These are phyloP conservation scores for Rhizoglyphus robini DNA, from an alignment of 1,140 invertebrate species.

Conservation along the genomic window DNA sequence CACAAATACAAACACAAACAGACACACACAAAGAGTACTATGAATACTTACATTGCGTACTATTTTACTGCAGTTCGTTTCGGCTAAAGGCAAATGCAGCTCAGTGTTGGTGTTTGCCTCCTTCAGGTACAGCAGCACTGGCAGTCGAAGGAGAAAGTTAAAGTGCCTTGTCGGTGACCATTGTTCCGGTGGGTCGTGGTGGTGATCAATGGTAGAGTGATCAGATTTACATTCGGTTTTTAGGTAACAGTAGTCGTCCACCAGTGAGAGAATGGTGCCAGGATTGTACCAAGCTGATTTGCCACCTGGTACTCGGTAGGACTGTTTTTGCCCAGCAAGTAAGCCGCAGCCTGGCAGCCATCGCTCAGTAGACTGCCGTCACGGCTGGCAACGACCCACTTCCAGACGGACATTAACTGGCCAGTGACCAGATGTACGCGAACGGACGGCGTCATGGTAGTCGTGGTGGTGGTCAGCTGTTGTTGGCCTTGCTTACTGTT, in stretches of 20 bases:
- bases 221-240: not conserved
- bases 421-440: no score
- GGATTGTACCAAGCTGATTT: not conserved
- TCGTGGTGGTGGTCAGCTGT: no score
- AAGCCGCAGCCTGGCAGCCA: no score
- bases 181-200: not conserved
- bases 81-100: no score
- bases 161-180: not conserved
- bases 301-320: not conserved
- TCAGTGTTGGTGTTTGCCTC: not conserved
- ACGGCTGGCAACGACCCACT: no score
- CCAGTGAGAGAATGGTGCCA: not conserved
- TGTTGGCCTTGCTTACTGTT: no score
- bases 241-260: not conserved
- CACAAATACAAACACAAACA: not conserved
- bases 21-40: not conserved
- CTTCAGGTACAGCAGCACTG: not conserved
- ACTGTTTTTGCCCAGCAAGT: not conserved
- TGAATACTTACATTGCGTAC: slow-evolving; percentile 7
- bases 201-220: not conserved
- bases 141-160: not conserved
- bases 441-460: no score
- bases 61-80: not conserved
- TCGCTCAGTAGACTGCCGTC: no score
- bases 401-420: no score